Evolutionary conservation across 2,888 invertebrate species (phyloP).

Genomic region (Noctua pronuba): DNA sequence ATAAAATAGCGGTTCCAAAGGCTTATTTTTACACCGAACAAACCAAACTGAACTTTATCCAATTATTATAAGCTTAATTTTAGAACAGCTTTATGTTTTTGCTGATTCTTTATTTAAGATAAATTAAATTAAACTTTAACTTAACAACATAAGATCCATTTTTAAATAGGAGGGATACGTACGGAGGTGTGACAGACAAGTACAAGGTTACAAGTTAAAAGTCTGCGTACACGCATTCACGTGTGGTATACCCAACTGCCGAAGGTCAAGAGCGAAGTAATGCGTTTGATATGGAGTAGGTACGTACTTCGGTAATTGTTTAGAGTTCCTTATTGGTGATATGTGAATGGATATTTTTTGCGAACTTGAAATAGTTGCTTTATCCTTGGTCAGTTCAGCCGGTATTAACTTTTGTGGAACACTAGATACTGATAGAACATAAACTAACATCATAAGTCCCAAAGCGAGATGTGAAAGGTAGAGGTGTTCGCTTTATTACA

Average conservation of each 20-base stretch:
- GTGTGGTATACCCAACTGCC: constrained; percentile 45
- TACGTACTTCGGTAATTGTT: constrained; percentile 11
- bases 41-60: constrained; percentile 18
- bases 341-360: constrained; percentile 28
- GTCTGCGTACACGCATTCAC: constrained; percentile 53
- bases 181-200: constrained; percentile 66
- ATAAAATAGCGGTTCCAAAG: constrained; percentile 36
- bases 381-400: constrained; percentile 25
- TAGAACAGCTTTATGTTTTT: neutral
- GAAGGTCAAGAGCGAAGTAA: constrained; percentile 52
- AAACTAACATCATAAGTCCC: neutral
- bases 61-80: neutral
- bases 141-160: neutral
- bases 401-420: too few species aligned
- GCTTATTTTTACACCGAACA: neutral
- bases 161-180: constrained; percentile 22
- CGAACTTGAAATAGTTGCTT: constrained; percentile 10
- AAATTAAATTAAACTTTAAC: constrained; percentile 7
- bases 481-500: neutral
- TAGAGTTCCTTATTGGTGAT: constrained; percentile 43
- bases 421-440: neutral
- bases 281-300: constrained; percentile 13
- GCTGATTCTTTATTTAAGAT: neutral
- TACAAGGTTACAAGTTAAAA: constrained; percentile 65
- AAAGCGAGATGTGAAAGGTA: neutral